A percentile compares a stretch with the other conserved stretches of the same genome.
These are phyloP conservation scores for Battus philenor DNA, from an alignment of 1,140 invertebrate species.

Conservation along the genomic window DNA sequence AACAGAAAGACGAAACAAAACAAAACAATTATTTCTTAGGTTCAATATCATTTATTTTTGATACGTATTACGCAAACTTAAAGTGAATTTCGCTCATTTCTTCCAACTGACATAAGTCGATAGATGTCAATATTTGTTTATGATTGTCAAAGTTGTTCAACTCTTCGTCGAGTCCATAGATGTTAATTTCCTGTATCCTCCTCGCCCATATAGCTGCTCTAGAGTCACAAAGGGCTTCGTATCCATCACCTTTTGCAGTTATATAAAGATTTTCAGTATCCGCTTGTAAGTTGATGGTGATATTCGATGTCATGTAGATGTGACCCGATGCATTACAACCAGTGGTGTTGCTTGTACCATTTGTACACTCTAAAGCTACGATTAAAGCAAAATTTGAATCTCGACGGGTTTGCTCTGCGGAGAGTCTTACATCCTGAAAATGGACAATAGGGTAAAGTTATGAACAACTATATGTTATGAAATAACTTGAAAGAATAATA, in stretches of 20 bases:
- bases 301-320: slow-evolving; percentile 33
- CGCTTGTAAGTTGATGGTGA: slow-evolving; percentile 34
- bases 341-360: slow-evolving; percentile 12
- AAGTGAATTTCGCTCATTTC: slow-evolving; percentile 21
- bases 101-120: slow-evolving; percentile 40
- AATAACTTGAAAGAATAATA: too few species aligned
- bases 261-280: slow-evolving; percentile 28
- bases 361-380: slow-evolving; percentile 40
- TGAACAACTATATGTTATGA: too few species aligned
- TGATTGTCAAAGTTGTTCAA: slow-evolving; percentile 45
- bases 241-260: slow-evolving; percentile 31
- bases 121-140: slow-evolving; percentile 18
- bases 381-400: slow-evolving; percentile 28
- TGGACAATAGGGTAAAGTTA: too few species aligned
- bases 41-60: too few species aligned
- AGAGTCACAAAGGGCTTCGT: slow-evolving; percentile 31
- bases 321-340: slow-evolving; percentile 34
- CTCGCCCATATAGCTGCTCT: slow-evolving; percentile 20
- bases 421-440: slow-evolving; percentile 37
- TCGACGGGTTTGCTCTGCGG: slow-evolving; percentile 37
- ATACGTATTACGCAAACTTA: slow-evolving; percentile 16
- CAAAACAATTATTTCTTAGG: too few species aligned
- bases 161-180: slow-evolving; percentile 39
- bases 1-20: too few species aligned
- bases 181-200: slow-evolving; percentile 27